A percentile compares a stretch with the other conserved stretches of the same genome.
phyloP scores from a whole-genome alignment of 2,888 invertebrate genomes.

The Megamerina dolium region DNA sequence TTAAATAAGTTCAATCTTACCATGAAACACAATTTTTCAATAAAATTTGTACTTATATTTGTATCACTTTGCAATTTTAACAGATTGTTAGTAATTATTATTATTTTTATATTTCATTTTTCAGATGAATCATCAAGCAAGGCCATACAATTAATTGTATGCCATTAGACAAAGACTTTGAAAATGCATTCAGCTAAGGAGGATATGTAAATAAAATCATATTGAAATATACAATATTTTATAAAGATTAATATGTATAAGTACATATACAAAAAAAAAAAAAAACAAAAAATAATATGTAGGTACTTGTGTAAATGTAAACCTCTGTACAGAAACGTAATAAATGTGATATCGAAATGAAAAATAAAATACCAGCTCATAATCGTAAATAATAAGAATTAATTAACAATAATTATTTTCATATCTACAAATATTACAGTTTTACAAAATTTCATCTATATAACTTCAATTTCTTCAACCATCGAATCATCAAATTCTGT shows the following conservation, averaged over 20 bases:
- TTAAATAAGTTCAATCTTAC: too few relatives aligned
- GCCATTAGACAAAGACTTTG: constrained; percentile 11
- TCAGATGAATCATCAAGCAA: constrained; percentile 35
- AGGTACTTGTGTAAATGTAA: too few relatives aligned
- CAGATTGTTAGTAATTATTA: neutral
- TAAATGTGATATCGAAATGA: too few relatives aligned
- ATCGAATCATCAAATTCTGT: too few relatives aligned
- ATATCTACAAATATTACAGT: too few relatives aligned
- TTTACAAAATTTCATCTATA: too few relatives aligned
- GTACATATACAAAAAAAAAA: neutral
- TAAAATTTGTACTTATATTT: neutral
- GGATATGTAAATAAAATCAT: neutral
- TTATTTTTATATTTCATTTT: constrained; percentile 10
- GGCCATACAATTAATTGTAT: constrained; percentile 29
- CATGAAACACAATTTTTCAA: neutral
- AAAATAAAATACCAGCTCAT: too few relatives aligned
- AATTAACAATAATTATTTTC: too few relatives aligned
- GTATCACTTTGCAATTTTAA: neutral
- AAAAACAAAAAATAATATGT: neutral
- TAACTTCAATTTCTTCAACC: too few relatives aligned
- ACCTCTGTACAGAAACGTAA: too few relatives aligned
- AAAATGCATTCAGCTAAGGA: neutral
- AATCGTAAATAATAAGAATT: too few relatives aligned
- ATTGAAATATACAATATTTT: neutral
- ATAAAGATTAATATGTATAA: neutral